Percentiles rank a stretch among this genome's conserved stretches.
Evolutionary conservation across 1,140 invertebrate genomes (phyloP).

Genomic region (Notospermus geniculatus): DNA sequence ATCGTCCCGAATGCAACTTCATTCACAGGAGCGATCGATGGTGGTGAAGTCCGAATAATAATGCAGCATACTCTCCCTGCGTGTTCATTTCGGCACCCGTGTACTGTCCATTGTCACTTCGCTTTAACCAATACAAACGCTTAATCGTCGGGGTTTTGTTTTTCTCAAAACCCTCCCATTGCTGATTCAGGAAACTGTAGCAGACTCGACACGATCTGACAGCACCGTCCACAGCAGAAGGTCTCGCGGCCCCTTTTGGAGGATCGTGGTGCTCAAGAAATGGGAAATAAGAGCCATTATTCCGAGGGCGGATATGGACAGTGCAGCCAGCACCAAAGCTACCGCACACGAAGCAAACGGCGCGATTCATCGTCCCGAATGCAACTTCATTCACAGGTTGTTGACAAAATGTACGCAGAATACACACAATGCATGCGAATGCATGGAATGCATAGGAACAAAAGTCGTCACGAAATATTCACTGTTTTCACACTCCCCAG

Average conservation of each 20-base stretch:
- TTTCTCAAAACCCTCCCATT: conserved; percentile 86
- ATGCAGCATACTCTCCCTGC: conserved; percentile 85
- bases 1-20: too few relatives aligned
- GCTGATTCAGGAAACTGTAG: conserved; percentile 78
- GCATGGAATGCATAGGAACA: too few relatives aligned
- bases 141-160: conserved; percentile 80
- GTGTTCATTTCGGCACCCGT: conserved; percentile 85
- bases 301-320: conserved; percentile 66
- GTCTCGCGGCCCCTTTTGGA: conserved; percentile 66
- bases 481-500: too few relatives aligned
- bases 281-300: conserved; percentile 70
- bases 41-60: conserved; percentile 68
- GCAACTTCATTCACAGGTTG: neutral
- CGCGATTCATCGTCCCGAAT: conserved; percentile 32
- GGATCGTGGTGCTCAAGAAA: conserved; percentile 85
- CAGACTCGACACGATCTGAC: conserved; percentile 77
- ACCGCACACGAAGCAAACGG: conserved; percentile 81
- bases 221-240: conserved; percentile 46
- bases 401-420: too few relatives aligned
- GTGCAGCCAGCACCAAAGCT: conserved; percentile 68
- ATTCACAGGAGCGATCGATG: conserved; percentile 31
- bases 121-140: conserved; percentile 87
- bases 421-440: too few relatives aligned
- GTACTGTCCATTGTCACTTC: conserved; percentile 82
- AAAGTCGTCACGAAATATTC: too few relatives aligned